Conservation (phyloP, 2,888 invertebrate species). For the Ectemnius cavifrons region DNA sequence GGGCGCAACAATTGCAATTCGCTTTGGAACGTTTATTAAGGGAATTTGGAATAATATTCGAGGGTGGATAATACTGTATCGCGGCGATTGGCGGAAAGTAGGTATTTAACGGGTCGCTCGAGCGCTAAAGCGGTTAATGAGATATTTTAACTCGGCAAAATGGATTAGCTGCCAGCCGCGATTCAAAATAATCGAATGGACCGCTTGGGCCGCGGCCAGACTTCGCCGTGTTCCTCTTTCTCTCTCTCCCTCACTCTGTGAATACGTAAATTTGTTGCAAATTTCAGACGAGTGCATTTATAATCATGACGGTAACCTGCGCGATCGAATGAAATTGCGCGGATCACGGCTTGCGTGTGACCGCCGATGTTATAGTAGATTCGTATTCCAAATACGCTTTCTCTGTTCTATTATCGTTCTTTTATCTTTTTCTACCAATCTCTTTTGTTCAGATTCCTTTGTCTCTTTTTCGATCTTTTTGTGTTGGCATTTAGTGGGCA, state of each 20-base stretch:
- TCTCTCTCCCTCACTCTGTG: conserved; percentile 19
- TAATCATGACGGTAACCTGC: conserved; percentile 40
- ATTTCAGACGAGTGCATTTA: conserved; percentile 52
- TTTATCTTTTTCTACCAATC: too few relatives aligned
- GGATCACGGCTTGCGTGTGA: conserved; percentile 14
- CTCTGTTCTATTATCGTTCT: too few relatives aligned
- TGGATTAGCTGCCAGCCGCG: conserved; percentile 54
- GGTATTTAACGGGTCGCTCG: conserved; percentile 53
- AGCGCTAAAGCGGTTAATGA: conserved; percentile 58
- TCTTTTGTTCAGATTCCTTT: too few relatives aligned
- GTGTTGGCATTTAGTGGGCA: too few relatives aligned
- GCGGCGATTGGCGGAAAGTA: conserved; percentile 43
- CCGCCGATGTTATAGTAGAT: too few relatives aligned
- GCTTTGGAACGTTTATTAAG: conserved; percentile 25
- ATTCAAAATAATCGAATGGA: conserved; percentile 61
- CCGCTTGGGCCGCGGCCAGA: conserved; percentile 46
- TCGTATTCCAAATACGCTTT: too few relatives aligned
- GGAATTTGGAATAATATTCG: conserved; percentile 37
- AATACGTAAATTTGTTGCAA: conserved; percentile 54
- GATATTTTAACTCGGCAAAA: conserved; percentile 59
- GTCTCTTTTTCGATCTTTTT: too few relatives aligned
- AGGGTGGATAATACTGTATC: conserved; percentile 14
- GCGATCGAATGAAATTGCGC: conserved; percentile 43
- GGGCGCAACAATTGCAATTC: conserved; percentile 34
- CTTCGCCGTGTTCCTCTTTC: background rate